phyloP scores from a whole-genome alignment of 2,888 invertebrate species.

The Tachystola acroxantha region DNA sequence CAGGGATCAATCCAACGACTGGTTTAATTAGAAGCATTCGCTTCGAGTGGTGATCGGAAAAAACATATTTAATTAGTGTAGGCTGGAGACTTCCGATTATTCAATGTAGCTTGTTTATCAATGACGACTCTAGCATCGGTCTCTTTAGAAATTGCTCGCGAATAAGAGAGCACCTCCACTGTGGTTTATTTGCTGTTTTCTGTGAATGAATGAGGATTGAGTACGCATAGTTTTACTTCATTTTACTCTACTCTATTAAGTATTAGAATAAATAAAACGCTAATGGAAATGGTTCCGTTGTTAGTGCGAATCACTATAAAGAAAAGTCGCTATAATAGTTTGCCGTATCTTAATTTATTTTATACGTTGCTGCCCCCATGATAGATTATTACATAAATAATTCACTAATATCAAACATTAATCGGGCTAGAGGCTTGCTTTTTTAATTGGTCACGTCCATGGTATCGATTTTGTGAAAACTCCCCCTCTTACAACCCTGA shows the following conservation, averaged over 20 bases:
- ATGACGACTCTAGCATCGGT: slow-evolving; percentile 14
- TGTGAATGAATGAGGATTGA: no score
- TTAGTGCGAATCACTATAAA: no score
- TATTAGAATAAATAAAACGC: no score
- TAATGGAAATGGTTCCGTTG: no score
- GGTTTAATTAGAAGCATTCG: slow-evolving; percentile 64
- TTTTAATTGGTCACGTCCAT: slow-evolving; percentile 26
- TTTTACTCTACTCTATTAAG: no score
- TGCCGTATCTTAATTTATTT: no score
- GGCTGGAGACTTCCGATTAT: slow-evolving; percentile 14
- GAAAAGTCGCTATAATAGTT: no score
- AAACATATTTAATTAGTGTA: slow-evolving; percentile 37
- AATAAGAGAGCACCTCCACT: no score
- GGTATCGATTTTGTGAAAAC: slow-evolving; percentile 44
- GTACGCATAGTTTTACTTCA: no score
- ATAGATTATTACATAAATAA: slow-evolving; percentile 22
- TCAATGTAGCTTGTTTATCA: slow-evolving; percentile 20
- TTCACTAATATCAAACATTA: slow-evolving; percentile 36
- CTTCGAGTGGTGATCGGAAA: slow-evolving; percentile 25
- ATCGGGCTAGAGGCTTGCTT: slow-evolving; percentile 26
- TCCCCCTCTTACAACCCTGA: slow-evolving; percentile 36
- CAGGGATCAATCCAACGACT: slow-evolving; percentile 37
- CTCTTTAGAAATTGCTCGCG: no score
- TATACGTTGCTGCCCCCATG: background rate
- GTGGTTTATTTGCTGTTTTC: no score